A percentile compares a stretch with the other conserved stretches of the same genome.
These are phyloP conservation scores for Diadromus collaris DNA, from an alignment of 2,888 invertebrate genomes.

Conservation along the genomic window DNA sequence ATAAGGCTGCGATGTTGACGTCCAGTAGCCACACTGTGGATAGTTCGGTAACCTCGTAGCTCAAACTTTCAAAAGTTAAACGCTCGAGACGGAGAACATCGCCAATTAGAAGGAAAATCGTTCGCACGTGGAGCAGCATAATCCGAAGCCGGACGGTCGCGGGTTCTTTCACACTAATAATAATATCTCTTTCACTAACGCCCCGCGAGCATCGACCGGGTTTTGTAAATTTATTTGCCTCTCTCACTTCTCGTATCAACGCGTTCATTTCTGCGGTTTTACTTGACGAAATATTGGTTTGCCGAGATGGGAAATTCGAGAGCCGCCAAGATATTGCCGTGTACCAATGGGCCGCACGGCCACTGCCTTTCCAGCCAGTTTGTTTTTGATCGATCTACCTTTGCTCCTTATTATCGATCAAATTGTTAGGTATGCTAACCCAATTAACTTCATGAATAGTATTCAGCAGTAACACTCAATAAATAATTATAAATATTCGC, in stretches of 20 bases:
- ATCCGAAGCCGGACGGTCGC: slow-evolving; percentile 9
- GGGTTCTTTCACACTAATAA: slow-evolving; percentile 39
- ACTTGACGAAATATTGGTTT: slow-evolving; percentile 39
- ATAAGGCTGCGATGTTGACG: not conserved
- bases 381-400: slow-evolving; percentile 6
- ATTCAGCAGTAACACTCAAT: too few species aligned
- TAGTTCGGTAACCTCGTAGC: not conserved
- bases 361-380: not conserved
- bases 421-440: not conserved
- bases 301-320: slow-evolving; percentile 2
- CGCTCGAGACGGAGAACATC: slow-evolving; percentile 26
- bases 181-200: slow-evolving; percentile 37
- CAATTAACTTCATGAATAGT: not conserved
- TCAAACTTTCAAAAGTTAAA: slow-evolving; percentile 38
- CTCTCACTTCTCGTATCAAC: slow-evolving; percentile 12
- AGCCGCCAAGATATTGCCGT: slow-evolving; percentile 1
- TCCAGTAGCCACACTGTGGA: not conserved
- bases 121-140: slow-evolving; percentile 25
- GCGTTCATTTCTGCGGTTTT: slow-evolving; percentile 19
- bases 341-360: not conserved
- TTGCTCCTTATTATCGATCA: not conserved
- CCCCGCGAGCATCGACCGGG: slow-evolving; percentile 17
- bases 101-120: slow-evolving; percentile 37
- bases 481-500: not conserved
- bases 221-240: slow-evolving; percentile 33